Conservation (phyloP, 1,140 invertebrate genomes). For the Nebria ingens region DNA sequence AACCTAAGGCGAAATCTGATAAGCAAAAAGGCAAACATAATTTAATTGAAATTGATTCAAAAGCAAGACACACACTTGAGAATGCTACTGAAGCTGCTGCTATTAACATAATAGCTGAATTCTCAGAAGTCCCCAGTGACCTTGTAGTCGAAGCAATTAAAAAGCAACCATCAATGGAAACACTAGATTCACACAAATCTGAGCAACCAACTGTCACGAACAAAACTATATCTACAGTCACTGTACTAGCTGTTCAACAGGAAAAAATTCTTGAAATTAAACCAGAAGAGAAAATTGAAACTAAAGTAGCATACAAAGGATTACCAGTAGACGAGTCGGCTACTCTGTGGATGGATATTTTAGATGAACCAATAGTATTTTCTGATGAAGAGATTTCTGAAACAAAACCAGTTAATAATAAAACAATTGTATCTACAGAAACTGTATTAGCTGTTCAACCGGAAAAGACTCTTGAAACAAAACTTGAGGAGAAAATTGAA, state of each 20-base stretch:
- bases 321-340: conserved; percentile 38
- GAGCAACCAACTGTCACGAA: too few relatives aligned
- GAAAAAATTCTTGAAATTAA: neutral
- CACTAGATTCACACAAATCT: too few relatives aligned
- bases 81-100: neutral
- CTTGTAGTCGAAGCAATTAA: neutral
- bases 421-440: too few relatives aligned
- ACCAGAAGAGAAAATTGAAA: neutral
- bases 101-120: neutral
- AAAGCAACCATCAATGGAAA: neutral
- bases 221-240: too few relatives aligned
- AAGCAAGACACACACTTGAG: neutral
- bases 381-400: conserved; percentile 27
- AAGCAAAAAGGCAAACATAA: too few relatives aligned
- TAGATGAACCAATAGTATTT: conserved; percentile 40
- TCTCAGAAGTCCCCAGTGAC: neutral
- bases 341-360: conserved; percentile 39
- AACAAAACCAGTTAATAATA: too few relatives aligned
- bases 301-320: conserved; percentile 28
- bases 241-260: neutral
- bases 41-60: neutral
- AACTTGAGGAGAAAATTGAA: neutral
- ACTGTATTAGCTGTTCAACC: neutral
- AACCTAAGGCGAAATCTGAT: neutral
- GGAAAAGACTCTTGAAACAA: neutral